These are phyloP conservation scores for Anguilla japonica DNA, from an alignment of 2,113 vertebrate genomes.

Conservation along the genomic window DNA sequence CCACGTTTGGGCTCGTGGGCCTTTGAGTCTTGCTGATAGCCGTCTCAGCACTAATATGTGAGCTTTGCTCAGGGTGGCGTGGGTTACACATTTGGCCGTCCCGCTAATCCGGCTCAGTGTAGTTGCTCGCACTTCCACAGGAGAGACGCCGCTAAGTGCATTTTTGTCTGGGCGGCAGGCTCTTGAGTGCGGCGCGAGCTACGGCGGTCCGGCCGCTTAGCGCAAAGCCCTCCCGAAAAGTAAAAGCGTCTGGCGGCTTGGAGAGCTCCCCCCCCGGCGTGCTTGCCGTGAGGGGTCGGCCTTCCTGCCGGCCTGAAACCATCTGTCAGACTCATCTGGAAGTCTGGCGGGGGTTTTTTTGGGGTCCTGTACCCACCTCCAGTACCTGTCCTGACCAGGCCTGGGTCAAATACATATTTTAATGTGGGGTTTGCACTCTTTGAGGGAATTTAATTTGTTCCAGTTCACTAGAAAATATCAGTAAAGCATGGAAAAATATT, in stretches of 20 bases:
- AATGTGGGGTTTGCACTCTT: too few species aligned
- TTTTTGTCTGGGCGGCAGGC: background rate
- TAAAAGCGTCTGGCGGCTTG: background rate
- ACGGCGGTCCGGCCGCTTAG: background rate
- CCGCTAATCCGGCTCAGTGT: background rate
- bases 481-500: too few species aligned
- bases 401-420: too few species aligned
- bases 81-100: background rate
- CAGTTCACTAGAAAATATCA: too few species aligned
- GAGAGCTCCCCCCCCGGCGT: background rate
- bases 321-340: background rate
- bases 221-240: background rate
- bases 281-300: background rate
- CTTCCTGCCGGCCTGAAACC: background rate
- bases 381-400: background rate
- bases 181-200: background rate
- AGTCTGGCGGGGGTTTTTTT: background rate
- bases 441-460: too few species aligned
- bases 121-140: background rate
- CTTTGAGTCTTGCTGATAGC: background rate
- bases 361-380: background rate
- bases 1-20: background rate
- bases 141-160: background rate
- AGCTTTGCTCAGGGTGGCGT: background rate
- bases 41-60: background rate